These are phyloP conservation scores for Melanotaenia duboulayi DNA, from an alignment of 2,113 vertebrate species.

Conservation along the genomic window DNA sequence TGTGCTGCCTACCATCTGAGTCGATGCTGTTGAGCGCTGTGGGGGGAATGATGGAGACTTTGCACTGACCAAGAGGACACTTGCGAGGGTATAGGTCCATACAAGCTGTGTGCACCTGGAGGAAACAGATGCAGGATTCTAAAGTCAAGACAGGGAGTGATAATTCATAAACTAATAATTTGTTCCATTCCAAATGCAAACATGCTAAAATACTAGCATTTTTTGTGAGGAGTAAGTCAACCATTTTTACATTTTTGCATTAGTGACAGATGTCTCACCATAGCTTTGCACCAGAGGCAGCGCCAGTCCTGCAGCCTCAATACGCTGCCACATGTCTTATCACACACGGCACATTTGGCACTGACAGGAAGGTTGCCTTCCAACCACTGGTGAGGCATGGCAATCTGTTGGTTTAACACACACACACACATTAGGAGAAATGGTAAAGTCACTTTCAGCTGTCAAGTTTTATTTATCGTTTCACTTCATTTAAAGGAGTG, in stretches of 20 bases:
- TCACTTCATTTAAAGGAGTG: background rate
- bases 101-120: conserved; percentile 95
- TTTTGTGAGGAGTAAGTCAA: no score
- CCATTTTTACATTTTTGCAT: background rate
- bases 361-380: conserved; percentile 98
- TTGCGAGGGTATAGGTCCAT: conserved; percentile 94
- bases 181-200: background rate
- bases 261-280: conserved; percentile 83
- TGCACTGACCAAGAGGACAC: conserved; percentile 97
- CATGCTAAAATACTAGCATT: no score
- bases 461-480: background rate
- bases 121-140: background rate
- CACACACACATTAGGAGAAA: background rate
- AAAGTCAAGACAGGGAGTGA: background rate
- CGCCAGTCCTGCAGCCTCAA: conserved; percentile 97
- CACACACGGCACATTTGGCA: conserved; percentile 96
- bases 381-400: conserved; percentile 99
- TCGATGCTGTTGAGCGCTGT: conserved; percentile 99
- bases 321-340: conserved; percentile 98
- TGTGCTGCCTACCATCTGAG: conserved; percentile 90
- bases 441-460: background rate
- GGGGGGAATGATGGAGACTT: conserved; percentile 97
- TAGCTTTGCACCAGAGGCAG: conserved; percentile 99
- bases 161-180: background rate
- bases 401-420: conserved; percentile 83